Evolutionary conservation across 2,113 vertebrate genomes (phyloP), one percentile per base, ranked within the genome.

Genomic region (Tretioscincus oriximinensis): DNA sequence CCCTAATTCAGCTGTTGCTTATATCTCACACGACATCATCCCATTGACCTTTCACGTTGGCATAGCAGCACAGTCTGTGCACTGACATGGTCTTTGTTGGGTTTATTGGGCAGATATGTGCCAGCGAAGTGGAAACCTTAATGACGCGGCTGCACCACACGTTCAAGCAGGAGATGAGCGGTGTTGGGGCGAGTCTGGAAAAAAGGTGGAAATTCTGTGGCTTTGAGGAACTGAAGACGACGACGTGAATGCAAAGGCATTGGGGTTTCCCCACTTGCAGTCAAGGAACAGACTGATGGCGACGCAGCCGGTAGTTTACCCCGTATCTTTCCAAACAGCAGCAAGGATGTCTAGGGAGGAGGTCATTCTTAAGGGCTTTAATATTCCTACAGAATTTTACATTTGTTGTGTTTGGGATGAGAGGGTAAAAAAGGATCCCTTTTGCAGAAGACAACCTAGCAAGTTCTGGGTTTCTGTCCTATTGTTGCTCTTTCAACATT

Each of bases 171-270:
- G 98, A 99, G 93, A 93, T 98, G 88, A 98, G 96, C 0, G 98
- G 98, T 1, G 97, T 99, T 2, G 98, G 98, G 83, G 98, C 98
- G 82, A 99, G 98, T 92, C 90, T 99, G 82, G 98, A 99, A 91
- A 99, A 99, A 87, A 96, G 97, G 81, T 99, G 98, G 98, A 99
- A 97, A 90, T 99, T 99, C 86, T 98, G 97, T 81, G 98, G 98
- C 88, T 99, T 99, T 82, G 96, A 99, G 80, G 97, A 97, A 68
- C 93, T 99, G 90, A 98, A 97, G 90, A 96, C 94, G 86, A 96
- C 73, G 1, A 69, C 96, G 71, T 99, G 96, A 95, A 83, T 81
- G 77, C 65, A 73, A 41, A 51, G 29, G 22, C 24, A 73, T 8
- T 28, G 35, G 78, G 66, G n/a, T 65, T 35, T 87, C 69, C n/a